A percentile compares a stretch with the other conserved stretches of the same genome.
phyloP scores from a whole-genome alignment of 2,797 vertebrate species.

The Acomys russatus region DNA sequence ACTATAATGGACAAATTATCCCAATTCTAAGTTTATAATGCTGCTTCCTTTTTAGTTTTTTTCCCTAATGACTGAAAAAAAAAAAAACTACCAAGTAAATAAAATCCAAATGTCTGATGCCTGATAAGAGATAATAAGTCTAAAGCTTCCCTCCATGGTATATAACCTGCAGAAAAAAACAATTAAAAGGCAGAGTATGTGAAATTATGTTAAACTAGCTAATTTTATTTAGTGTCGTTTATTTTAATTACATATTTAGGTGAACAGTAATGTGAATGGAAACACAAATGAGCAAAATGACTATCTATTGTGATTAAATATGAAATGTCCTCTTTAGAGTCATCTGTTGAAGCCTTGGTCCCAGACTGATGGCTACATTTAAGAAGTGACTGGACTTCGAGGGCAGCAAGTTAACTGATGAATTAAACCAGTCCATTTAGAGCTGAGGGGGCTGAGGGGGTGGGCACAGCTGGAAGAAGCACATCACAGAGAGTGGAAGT shows the following conservation, averaged over 20 bases:
- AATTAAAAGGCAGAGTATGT: slow-evolving; percentile 21
- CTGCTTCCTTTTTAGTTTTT: slow-evolving; percentile 52
- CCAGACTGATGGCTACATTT: neutral
- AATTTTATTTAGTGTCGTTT: slow-evolving; percentile 57
- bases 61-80: neutral
- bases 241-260: slow-evolving; percentile 25
- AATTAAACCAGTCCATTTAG: neutral
- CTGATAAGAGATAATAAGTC: slow-evolving; percentile 19
- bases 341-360: neutral
- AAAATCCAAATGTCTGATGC: slow-evolving; percentile 59
- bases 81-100: slow-evolving; percentile 21
- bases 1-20: slow-evolving; percentile 37
- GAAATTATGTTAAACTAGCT: slow-evolving; percentile 51
- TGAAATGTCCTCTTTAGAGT: neutral
- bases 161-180: slow-evolving; percentile 31
- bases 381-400: neutral
- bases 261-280: slow-evolving; percentile 35
- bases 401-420: neutral
- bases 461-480: neutral
- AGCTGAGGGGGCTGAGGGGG: neutral
- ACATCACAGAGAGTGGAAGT: neutral
- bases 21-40: slow-evolving; percentile 16
- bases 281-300: slow-evolving; percentile 45
- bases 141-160: slow-evolving; percentile 17
- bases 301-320: neutral